Evolutionary conservation across 2,113 vertebrate species (phyloP), one percentile per base, ranked within the genome.

Genomic region (Boulengeromyrus knoepffleri): DNA sequence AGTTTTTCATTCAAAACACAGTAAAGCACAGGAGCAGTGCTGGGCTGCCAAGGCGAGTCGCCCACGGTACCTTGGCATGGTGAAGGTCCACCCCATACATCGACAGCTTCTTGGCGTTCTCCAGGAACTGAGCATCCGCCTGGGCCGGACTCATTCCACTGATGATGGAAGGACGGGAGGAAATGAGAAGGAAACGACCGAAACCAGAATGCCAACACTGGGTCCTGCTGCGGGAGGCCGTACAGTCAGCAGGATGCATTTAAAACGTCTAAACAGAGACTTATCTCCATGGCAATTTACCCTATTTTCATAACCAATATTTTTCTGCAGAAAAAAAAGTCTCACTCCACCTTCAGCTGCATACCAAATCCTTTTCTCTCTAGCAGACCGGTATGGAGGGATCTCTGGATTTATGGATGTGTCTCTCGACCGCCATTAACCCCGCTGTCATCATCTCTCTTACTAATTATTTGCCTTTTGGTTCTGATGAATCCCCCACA

Each of bases 61-160:
- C 5, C 39, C 19, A 10, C 6, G 19, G 58, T 97, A 99, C 99
- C 98, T 99, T 99, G 87, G 98, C 98, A 84, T 97, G 98, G 94
- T 99, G 99, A 58, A 99, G 96, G 93, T 99, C 99, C 90, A 99
- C 98, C 0, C 99, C 99, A 0, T 99, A 99, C 99, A 99, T 99
- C 85, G 99, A 99, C 58, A 99, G 96, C 87, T 98, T 98, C 96
- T 99, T 99, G 87, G 98, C 98, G 88, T 98, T 99, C 96, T 99
- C 99, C 95, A 99, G 94, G 95, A 99, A 99, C 94, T 99, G 97
- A 89, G 95, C 91, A 91, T 99, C 99, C 1, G 99, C 98, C 89
- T 99, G 97, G 85, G 98, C 98, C 92, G 98, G 99, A 94, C 97
- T 98, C 96, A 99, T 96, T 88, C 98, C 98, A 96, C 98, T 99